Percentiles rank a stretch among this genome's conserved stretches.
phyloP scores from a whole-genome alignment of 2,888 invertebrate genomes.

The Xanthia togata region DNA sequence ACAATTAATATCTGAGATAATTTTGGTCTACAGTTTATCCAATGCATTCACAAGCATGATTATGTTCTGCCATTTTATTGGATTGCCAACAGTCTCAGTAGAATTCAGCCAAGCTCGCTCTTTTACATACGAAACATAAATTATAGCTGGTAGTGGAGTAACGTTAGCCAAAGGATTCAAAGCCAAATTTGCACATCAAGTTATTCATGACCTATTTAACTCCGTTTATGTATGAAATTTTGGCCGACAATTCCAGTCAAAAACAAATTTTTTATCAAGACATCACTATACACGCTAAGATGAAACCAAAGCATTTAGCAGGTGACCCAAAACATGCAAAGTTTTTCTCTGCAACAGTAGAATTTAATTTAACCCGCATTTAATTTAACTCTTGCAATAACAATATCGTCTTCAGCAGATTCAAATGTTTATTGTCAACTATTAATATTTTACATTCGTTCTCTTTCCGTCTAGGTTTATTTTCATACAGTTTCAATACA shows the following conservation, averaged over 20 bases:
- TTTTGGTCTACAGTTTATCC: not conserved
- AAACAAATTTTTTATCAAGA: not conserved
- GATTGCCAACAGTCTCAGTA: slow-evolving; percentile 18
- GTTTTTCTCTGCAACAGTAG: not conserved
- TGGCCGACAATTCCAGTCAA: not conserved
- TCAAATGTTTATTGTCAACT: not conserved
- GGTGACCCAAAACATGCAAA: not conserved
- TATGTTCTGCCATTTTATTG: slow-evolving; percentile 16
- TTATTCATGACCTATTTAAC: slow-evolving; percentile 36
- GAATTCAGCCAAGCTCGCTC: slow-evolving; percentile 30
- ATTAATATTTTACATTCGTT: slow-evolving; percentile 22
- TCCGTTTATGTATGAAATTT: slow-evolving; percentile 17
- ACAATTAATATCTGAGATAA: not conserved
- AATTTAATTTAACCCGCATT: not conserved
- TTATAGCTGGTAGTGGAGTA: slow-evolving; percentile 22
- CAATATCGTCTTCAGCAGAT: not conserved
- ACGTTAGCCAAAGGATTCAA: slow-evolving; percentile 55
- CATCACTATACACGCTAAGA: not conserved
- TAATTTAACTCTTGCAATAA: slow-evolving; percentile 16
- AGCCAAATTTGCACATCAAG: slow-evolving; percentile 61
- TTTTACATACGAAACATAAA: slow-evolving; percentile 47
- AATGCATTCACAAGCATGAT: not conserved
- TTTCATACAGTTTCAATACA: slow-evolving; percentile 41
- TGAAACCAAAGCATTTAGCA: not conserved
- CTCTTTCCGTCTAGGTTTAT: slow-evolving; percentile 45